Evolutionary conservation across 2,797 vertebrate genomes (phyloP).

Genomic region (Varecia variegata): DNA sequence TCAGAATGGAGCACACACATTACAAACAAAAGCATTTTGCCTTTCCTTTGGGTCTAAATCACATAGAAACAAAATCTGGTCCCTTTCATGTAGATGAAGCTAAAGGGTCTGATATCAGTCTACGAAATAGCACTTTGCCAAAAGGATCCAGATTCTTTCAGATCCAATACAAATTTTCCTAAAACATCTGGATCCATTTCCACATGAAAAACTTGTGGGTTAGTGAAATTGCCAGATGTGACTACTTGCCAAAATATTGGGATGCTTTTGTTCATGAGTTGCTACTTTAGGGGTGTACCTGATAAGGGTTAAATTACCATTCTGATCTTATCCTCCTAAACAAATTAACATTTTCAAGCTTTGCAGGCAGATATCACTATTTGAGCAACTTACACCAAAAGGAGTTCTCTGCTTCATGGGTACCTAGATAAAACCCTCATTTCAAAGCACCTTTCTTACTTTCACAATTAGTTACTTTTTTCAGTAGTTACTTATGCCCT

Average conservation of each 20-base stretch:
- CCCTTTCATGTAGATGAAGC: conserved; percentile 48
- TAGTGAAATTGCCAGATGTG: conserved; percentile 76
- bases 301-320: conserved; percentile 9
- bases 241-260: conserved; percentile 56
- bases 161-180: conserved; percentile 55
- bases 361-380: neutral
- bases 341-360: conserved; percentile 5
- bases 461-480: neutral
- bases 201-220: conserved; percentile 16
- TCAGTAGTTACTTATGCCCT: neutral
- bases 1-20: neutral
- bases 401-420: neutral
- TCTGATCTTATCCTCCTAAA: conserved; percentile 44
- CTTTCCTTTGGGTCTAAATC: conserved; percentile 62
- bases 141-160: conserved; percentile 64
- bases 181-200: conserved; percentile 73
- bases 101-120: conserved; percentile 43
- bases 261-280: conserved; percentile 35
- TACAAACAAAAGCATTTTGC: conserved; percentile 49
- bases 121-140: conserved; percentile 48
- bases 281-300: neutral
- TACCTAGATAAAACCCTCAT: neutral
- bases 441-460: neutral
- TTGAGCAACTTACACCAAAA: neutral
- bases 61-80: conserved; percentile 28